Percentiles rank a stretch among this genome's conserved stretches.
Conservation (phyloP, 1,140 invertebrate species). For the Adoxophyes honmai region DNA sequence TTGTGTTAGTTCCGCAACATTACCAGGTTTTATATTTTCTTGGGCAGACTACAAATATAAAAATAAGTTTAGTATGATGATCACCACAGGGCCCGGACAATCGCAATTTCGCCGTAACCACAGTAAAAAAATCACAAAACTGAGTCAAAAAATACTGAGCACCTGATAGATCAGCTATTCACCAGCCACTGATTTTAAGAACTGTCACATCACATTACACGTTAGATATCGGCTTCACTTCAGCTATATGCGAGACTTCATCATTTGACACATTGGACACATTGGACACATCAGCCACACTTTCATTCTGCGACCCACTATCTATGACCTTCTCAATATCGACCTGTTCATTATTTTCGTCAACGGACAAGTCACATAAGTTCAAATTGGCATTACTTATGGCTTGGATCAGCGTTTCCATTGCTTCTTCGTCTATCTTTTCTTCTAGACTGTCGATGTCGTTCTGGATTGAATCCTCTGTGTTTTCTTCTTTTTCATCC, state of each 20-base stretch:
- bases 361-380: constrained; percentile 45
- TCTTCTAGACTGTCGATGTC: constrained; percentile 29
- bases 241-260: constrained; percentile 29
- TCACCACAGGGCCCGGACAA: too few relatives aligned
- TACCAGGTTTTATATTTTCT: too few relatives aligned
- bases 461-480: constrained; percentile 15
- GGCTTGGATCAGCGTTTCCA: constrained; percentile 53
- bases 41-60: too few relatives aligned
- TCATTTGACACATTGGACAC: constrained; percentile 20
- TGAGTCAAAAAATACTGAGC: neutral
- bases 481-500: constrained; percentile 22
- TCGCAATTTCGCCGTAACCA: too few relatives aligned
- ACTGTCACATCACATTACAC: constrained; percentile 15
- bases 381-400: constrained; percentile 52
- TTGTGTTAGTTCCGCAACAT: too few relatives aligned
- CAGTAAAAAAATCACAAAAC: too few relatives aligned
- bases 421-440: constrained; percentile 46
- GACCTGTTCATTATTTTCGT: constrained; percentile 28
- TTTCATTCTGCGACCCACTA: constrained; percentile 19
- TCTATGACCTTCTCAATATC: constrained; percentile 24
- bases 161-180: neutral
- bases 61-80: too few relatives aligned
- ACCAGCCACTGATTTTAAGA: too few relatives aligned
- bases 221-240: constrained; percentile 30
- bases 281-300: too few relatives aligned